phyloP scores from a whole-genome alignment of 2,888 invertebrate species.

The Pogonocherus hispidulus region DNA sequence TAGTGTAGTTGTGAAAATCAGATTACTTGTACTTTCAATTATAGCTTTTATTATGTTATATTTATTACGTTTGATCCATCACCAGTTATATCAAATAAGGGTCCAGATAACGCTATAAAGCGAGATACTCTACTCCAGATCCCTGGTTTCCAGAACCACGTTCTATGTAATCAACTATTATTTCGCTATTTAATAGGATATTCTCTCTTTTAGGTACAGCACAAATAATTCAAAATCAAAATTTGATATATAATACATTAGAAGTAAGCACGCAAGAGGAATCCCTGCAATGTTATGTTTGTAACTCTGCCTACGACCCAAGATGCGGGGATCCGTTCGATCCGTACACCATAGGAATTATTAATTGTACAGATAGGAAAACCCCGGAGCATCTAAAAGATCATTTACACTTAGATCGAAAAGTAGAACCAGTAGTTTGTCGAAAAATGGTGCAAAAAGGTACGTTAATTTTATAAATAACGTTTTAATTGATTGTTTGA shows the following conservation, averaged over 20 bases:
- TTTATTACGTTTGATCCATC: too few relatives aligned
- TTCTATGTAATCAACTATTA: too few relatives aligned
- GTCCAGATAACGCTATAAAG: too few relatives aligned
- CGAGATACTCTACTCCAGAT: too few relatives aligned
- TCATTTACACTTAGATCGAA: constrained; percentile 60
- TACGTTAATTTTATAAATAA: too few relatives aligned
- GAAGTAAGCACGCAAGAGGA: constrained; percentile 12
- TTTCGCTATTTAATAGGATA: too few relatives aligned
- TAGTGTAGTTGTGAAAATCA: too few relatives aligned
- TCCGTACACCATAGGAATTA: constrained; percentile 85
- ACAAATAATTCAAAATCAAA: constrained; percentile 29
- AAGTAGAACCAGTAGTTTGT: constrained; percentile 76
- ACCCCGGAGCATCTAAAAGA: constrained; percentile 77
- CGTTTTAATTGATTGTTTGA: too few relatives aligned
- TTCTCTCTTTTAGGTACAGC: constrained; percentile 33
- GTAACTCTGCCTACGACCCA: constrained; percentile 92
- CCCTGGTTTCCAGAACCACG: too few relatives aligned
- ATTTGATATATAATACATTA: constrained; percentile 32
- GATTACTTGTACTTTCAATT: too few relatives aligned
- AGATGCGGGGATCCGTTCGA: constrained; percentile 92
- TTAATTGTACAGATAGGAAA: constrained; percentile 85
- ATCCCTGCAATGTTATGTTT: constrained; percentile 88
- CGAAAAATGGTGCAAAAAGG: constrained; percentile 76
- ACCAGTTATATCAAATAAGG: too few relatives aligned
- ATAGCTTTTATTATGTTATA: too few relatives aligned